These are phyloP conservation scores for Euplexia lucipara DNA, from an alignment of 2,888 invertebrate genomes.

Conservation along the genomic window DNA sequence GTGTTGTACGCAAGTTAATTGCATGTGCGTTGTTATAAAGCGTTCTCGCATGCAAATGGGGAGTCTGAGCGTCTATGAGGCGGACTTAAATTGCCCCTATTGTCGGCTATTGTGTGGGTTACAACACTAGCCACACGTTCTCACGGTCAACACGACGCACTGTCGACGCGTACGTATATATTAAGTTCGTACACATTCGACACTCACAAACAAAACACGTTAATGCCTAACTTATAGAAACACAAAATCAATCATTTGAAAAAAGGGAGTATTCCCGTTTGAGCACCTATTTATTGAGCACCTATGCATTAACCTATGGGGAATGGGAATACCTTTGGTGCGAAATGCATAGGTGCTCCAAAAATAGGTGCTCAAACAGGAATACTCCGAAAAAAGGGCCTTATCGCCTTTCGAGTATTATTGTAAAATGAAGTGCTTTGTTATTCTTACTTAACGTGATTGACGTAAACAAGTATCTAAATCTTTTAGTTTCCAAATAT, in stretches of 20 bases:
- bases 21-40: slow-evolving; percentile 55
- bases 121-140: slow-evolving; percentile 85
- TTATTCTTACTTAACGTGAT: slow-evolving; percentile 28
- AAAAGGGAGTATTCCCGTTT: too few relatives aligned
- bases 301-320: too few relatives aligned
- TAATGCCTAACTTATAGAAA: slow-evolving; percentile 63
- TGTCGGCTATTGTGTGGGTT: slow-evolving; percentile 82
- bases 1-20: slow-evolving; percentile 54
- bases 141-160: slow-evolving; percentile 78
- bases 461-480: slow-evolving; percentile 11
- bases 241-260: too few relatives aligned
- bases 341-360: too few relatives aligned
- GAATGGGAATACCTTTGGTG: too few relatives aligned
- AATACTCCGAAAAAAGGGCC: too few relatives aligned
- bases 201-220: slow-evolving; percentile 68
- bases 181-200: slow-evolving; percentile 68
- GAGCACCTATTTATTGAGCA: too few relatives aligned
- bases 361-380: too few relatives aligned
- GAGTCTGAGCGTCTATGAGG: slow-evolving; percentile 80
- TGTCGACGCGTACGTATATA: slow-evolving; percentile 40
- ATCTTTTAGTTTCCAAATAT: slow-evolving; percentile 18
- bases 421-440: slow-evolving; percentile 19
- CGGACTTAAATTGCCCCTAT: slow-evolving; percentile 82
- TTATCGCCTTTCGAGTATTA: background rate
- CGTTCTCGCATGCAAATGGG: slow-evolving; percentile 74